Percentiles rank a stretch among this genome's conserved stretches.
These are phyloP conservation scores for Ciconia nigra DNA, from an alignment of 2,797 vertebrate species.

Conservation along the genomic window DNA sequence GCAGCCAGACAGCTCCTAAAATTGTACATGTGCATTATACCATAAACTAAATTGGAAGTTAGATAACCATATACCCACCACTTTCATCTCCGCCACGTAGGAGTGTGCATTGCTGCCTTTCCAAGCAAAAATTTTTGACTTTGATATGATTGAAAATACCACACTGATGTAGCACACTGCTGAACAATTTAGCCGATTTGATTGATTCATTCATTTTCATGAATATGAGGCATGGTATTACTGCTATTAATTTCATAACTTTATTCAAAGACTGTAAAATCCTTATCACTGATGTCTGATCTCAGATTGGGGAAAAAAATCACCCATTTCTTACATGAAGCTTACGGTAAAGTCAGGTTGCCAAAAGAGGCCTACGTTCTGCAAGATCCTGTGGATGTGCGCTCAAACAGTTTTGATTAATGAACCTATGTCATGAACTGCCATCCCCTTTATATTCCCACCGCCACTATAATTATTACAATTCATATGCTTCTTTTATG, in stretches of 20 bases:
- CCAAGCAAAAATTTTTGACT: background rate
- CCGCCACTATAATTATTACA: background rate
- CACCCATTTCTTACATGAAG: background rate
- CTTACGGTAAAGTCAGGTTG: background rate
- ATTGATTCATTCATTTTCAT: background rate
- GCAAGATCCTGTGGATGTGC: background rate
- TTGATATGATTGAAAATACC: background rate
- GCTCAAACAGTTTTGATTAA: background rate
- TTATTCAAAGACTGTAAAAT: conserved; percentile 18
- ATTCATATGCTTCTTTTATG: background rate
- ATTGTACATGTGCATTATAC: background rate
- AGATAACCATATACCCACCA: background rate
- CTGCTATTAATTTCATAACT: conserved; percentile 7
- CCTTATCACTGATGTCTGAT: background rate
- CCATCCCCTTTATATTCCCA: background rate
- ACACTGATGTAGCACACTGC: background rate
- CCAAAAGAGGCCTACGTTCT: background rate
- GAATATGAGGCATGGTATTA: background rate
- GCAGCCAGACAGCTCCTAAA: background rate
- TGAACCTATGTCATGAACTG: background rate
- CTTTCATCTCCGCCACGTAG: background rate
- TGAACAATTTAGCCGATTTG: background rate
- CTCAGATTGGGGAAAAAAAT: background rate
- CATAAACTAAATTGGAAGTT: conserved; percentile 3
- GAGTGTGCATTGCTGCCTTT: background rate